Evolutionary conservation across 1,140 invertebrate genomes (phyloP).

Genomic region (Cydia fagiglandana): DNA sequence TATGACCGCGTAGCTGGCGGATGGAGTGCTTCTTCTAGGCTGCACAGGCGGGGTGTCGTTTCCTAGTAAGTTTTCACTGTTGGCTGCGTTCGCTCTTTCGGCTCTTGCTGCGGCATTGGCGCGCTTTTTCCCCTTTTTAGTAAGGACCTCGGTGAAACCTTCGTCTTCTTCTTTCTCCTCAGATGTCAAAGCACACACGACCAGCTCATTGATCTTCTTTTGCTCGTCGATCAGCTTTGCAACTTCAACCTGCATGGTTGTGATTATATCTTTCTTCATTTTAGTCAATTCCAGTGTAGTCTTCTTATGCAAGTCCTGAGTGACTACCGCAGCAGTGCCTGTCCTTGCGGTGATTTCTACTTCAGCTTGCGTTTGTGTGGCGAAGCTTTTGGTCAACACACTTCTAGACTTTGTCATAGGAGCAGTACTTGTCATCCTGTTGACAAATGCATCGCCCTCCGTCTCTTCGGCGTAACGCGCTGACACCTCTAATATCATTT

Average conservation of each 20-base stretch:
- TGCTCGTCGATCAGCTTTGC: neutral
- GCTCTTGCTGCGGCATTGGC: neutral
- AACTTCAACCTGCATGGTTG: neutral
- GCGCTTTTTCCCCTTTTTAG: neutral
- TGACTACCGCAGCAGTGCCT: too few relatives aligned
- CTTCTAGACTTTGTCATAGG: neutral
- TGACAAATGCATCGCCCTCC: neutral
- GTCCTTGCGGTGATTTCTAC: neutral
- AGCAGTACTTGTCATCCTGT: too few relatives aligned
- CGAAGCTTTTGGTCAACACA: neutral
- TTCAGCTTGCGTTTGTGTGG: neutral
- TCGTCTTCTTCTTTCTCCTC: neutral
- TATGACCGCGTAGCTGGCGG: neutral
- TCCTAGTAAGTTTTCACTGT: too few relatives aligned
- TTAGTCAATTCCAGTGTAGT: neutral
- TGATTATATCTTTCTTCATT: neutral
- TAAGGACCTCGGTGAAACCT: neutral
- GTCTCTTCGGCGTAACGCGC: neutral
- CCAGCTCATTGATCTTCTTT: neutral
- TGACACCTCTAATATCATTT: neutral
- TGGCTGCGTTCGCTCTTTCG: neutral
- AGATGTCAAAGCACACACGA: neutral
- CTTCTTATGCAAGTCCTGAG: neutral
- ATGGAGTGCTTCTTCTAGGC: neutral
- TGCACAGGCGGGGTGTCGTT: neutral